Evolutionary conservation across 2,113 vertebrate species (phyloP), one percentile per base, ranked within the genome.

Genomic region (Xiphophorus hellerii): DNA sequence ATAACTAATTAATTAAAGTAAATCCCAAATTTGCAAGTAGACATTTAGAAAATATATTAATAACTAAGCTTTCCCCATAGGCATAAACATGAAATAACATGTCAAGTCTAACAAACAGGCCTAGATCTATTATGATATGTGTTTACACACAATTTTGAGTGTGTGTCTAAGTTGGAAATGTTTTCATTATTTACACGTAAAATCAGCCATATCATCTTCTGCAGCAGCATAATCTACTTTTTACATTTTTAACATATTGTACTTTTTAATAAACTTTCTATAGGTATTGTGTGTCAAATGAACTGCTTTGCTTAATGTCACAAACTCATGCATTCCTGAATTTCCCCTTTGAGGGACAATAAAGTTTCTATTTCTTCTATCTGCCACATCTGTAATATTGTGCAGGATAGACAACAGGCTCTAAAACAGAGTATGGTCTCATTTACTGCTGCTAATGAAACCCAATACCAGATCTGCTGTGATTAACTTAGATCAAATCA

Each of bases 401-500:
- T 27, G 29, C 29, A 25, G 63, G 58, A 31, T 12, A 25, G 44
- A 35, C 51, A 20, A 37, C 17, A 62, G 44, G 12, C 44, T 13
- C 35, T 35, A 30, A 74, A 73, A 66, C 71, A 66, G 5, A 33
- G 58, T 15, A 69, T 29, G 4, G 30, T 37, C 74, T 74, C 44
- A 73, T 74, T 13, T 54, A 60, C 11, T 14, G 35, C 82, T 71
- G 70, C 74, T 76, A 31, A 37, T 62, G 37, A 77, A 20, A 88
- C 66, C 66, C 25, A 3, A 35, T 63, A 71, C 80, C 75, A 83
- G 65, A 87, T 89, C 72, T 83, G 35, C 71, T 83, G 67, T 90
- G 82, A 89, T 89, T 77, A 61, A 74, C 84, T 84, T 77, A 78
- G 58, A 83, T 82, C 51, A 83, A 71, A 88, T 79, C 63, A 80